These are phyloP conservation scores for Agonum fuliginosum DNA, from an alignment of 2,888 invertebrate genomes.

Conservation along the genomic window DNA sequence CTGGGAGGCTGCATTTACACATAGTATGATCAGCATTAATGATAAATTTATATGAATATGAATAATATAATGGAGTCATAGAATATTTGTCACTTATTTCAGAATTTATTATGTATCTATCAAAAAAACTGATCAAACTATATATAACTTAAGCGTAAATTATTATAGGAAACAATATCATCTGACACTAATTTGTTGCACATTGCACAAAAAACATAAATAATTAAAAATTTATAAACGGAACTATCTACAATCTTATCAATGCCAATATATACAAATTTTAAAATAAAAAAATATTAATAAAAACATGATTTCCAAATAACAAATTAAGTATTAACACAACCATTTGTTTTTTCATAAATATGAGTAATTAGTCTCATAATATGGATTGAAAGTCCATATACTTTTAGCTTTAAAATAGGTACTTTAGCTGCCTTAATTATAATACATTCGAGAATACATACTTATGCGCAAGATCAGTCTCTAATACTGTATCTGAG, in stretches of 20 bases:
- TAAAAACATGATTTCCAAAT: slow-evolving; percentile 43
- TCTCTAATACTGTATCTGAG: slow-evolving; percentile 51
- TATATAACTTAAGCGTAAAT: slow-evolving; percentile 54
- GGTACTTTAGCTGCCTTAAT: slow-evolving; percentile 51
- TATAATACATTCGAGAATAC: slow-evolving; percentile 25
- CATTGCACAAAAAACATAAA: slow-evolving; percentile 37
- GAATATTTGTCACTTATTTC: too few species aligned
- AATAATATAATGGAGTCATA: too few species aligned
- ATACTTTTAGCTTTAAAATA: slow-evolving; percentile 17
- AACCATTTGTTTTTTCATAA: slow-evolving; percentile 51
- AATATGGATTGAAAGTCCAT: slow-evolving; percentile 42
- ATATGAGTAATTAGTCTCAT: slow-evolving; percentile 43
- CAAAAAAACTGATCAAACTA: slow-evolving; percentile 25
- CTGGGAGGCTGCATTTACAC: slow-evolving; percentile 23
- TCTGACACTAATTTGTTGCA: slow-evolving; percentile 37
- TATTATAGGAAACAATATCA: slow-evolving; percentile 50
- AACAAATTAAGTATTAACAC: slow-evolving; percentile 51
- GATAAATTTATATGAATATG: not conserved
- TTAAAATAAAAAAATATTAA: slow-evolving; percentile 52
- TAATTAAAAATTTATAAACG: slow-evolving; percentile 27
- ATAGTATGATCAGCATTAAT: slow-evolving; percentile 31
- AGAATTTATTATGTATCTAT: too few species aligned
- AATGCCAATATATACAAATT: slow-evolving; percentile 57
- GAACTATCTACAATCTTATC: slow-evolving; percentile 48
- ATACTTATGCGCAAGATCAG: slow-evolving; percentile 39